These are phyloP conservation scores for Colletes collaris DNA, from an alignment of 2,888 invertebrate species.

Conservation along the genomic window DNA sequence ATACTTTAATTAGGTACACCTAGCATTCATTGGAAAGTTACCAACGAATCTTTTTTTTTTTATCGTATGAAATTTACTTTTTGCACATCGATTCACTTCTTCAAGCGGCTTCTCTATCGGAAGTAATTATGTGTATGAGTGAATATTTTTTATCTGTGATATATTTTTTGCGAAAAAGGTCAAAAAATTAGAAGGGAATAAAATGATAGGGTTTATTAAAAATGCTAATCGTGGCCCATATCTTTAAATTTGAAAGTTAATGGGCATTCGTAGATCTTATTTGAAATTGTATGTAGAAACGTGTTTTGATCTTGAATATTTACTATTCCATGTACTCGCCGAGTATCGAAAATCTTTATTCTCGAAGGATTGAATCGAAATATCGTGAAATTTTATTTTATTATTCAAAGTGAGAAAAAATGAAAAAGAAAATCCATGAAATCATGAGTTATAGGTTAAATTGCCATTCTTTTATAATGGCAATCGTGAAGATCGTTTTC, in stretches of 20 bases:
- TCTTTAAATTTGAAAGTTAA: conserved; percentile 8
- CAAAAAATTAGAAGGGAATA: conserved; percentile 32
- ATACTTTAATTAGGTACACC: conserved; percentile 59
- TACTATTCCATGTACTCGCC: conserved; percentile 13
- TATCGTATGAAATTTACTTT: conserved; percentile 45
- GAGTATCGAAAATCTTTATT: conserved; percentile 33
- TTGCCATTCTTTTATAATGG: conserved; percentile 38
- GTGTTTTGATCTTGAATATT: conserved; percentile 30
- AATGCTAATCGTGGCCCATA: not conserved
- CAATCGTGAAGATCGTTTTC: conserved; percentile 28
- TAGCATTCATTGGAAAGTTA: conserved; percentile 54
- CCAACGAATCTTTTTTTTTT: conserved; percentile 56
- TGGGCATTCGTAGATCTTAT: conserved; percentile 29
- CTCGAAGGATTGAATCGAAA: conserved; percentile 72
- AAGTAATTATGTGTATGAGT: conserved; percentile 40
- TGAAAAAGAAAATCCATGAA: not conserved
- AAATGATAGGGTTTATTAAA: conserved; percentile 34
- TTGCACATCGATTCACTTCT: conserved; percentile 71
- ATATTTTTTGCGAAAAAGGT: conserved; percentile 44
- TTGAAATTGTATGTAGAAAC: conserved; percentile 26
- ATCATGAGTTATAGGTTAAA: conserved; percentile 16
- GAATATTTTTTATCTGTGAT: conserved; percentile 65
- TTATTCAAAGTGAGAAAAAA: conserved; percentile 15
- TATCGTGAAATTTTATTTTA: conserved; percentile 47
- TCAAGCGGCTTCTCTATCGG: conserved; percentile 50